Percentiles rank a stretch among this genome's conserved stretches.
These are phyloP conservation scores for Smittia aterrima DNA, from an alignment of 2,888 invertebrate genomes.

Conservation along the genomic window DNA sequence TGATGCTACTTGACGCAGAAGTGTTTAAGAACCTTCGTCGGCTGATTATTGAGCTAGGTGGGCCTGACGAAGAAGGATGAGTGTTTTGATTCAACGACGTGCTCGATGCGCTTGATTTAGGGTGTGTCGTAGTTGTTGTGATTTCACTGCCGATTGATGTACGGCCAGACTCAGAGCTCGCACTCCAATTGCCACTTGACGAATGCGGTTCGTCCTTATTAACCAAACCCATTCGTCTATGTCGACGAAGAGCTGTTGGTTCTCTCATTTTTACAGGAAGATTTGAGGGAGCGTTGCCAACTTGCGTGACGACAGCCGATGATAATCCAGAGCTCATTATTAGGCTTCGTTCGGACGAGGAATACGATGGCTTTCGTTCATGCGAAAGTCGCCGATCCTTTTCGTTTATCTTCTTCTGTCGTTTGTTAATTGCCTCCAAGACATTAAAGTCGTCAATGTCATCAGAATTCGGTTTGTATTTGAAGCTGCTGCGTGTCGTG, in stretches of 20 bases:
- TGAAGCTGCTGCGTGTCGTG: slow-evolving; percentile 54
- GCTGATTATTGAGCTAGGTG: slow-evolving; percentile 69
- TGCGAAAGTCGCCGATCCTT: slow-evolving; percentile 67
- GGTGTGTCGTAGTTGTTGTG: slow-evolving; percentile 65
- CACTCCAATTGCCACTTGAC: slow-evolving; percentile 93
- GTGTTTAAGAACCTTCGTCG: slow-evolving; percentile 67
- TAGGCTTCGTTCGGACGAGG: slow-evolving; percentile 71
- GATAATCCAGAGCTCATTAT: slow-evolving; percentile 53
- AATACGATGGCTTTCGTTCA: slow-evolving; percentile 76
- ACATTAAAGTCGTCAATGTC: slow-evolving; percentile 62
- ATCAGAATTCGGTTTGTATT: slow-evolving; percentile 54
- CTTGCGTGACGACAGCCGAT: slow-evolving; percentile 58
- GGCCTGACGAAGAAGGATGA: slow-evolving; percentile 55
- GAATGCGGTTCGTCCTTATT: slow-evolving; percentile 81
- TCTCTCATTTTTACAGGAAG: slow-evolving; percentile 69
- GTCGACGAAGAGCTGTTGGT: slow-evolving; percentile 64
- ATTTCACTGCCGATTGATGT: slow-evolving; percentile 84
- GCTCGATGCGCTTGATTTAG: slow-evolving; percentile 69
- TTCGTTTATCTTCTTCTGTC: slow-evolving; percentile 58
- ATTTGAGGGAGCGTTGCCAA: slow-evolving; percentile 47
- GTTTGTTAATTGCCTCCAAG: slow-evolving; percentile 65
- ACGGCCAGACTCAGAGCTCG: slow-evolving; percentile 84
- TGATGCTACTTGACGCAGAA: slow-evolving; percentile 78
- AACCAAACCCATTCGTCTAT: slow-evolving; percentile 62
- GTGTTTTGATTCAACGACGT: slow-evolving; percentile 65